Evolutionary conservation across 2,797 vertebrate species (phyloP).

Genomic region (Micrastur ruficollis): DNA sequence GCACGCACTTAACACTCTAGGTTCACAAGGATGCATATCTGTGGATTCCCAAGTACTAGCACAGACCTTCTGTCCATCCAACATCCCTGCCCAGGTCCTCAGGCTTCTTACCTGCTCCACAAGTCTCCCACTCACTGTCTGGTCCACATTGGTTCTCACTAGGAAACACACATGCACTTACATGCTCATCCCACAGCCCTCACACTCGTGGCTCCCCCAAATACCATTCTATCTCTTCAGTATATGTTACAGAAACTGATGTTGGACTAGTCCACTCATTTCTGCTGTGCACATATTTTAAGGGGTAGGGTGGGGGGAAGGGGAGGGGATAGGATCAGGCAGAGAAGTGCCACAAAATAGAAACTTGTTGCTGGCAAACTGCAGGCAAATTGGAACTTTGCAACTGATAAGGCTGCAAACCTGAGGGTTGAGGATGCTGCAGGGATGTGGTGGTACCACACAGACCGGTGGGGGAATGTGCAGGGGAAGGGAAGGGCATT

Average conservation of each 20-base stretch:
- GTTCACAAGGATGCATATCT: neutral
- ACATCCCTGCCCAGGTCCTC: neutral
- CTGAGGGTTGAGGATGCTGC: too few species aligned
- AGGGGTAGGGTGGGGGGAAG: neutral
- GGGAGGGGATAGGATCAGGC: too few species aligned
- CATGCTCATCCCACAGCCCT: neutral
- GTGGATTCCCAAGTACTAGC: neutral
- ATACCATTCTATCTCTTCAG: neutral
- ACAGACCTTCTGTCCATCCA: neutral
- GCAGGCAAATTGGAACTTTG: too few species aligned
- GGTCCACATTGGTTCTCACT: neutral
- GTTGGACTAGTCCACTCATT: neutral
- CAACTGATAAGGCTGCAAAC: too few species aligned
- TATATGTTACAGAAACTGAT: neutral
- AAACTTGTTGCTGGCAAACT: neutral
- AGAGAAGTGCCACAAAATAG: neutral
- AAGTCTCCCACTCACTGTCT: neutral
- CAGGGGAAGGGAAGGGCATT: neutral
- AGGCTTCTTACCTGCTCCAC: neutral
- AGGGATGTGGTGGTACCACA: too few species aligned
- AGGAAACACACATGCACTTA: neutral
- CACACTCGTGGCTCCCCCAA: neutral
- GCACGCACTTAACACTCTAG: rapidly evolving
- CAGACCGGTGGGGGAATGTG: too few species aligned
- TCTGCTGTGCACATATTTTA: neutral